Evolutionary conservation across 2,888 invertebrate genomes (phyloP).

Genomic region (Hesperia comma): DNA sequence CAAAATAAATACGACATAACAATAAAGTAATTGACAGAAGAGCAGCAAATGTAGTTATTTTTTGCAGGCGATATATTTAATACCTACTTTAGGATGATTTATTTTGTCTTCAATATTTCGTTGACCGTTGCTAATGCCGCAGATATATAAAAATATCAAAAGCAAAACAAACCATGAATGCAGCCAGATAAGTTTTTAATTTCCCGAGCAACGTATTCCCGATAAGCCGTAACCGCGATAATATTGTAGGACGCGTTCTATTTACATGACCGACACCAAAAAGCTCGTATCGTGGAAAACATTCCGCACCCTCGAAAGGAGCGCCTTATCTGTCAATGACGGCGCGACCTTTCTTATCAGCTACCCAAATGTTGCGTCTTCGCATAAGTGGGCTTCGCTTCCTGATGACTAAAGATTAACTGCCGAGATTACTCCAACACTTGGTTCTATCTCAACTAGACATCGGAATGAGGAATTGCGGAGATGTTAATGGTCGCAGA

Average conservation of each 20-base stretch:
- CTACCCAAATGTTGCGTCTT: conserved; percentile 30
- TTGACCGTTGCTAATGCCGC: too few species aligned
- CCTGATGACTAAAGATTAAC: conserved; percentile 31
- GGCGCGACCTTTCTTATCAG: conserved; percentile 38
- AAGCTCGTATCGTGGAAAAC: background rate
- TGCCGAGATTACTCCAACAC: conserved; percentile 17
- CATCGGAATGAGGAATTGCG: background rate
- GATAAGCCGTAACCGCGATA: too few species aligned
- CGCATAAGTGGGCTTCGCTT: conserved; percentile 14
- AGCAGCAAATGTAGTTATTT: background rate
- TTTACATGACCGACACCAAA: background rate
- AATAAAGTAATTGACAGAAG: background rate
- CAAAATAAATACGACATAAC: background rate
- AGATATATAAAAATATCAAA: too few species aligned
- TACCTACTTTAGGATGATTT: too few species aligned
- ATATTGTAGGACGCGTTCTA: background rate
- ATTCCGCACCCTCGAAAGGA: conserved; percentile 36
- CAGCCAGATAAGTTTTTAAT: too few species aligned
- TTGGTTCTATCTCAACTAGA: conserved; percentile 12
- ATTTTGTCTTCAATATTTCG: background rate
- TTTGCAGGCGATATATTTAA: too few species aligned
- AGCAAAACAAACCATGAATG: too few species aligned
- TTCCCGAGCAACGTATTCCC: too few species aligned
- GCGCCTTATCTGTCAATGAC: conserved; percentile 40
- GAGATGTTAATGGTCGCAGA: background rate